Percentiles rank a stretch among this genome's conserved stretches.
Conservation (phyloP, 1,140 invertebrate species). For the Penaeus indicus region DNA sequence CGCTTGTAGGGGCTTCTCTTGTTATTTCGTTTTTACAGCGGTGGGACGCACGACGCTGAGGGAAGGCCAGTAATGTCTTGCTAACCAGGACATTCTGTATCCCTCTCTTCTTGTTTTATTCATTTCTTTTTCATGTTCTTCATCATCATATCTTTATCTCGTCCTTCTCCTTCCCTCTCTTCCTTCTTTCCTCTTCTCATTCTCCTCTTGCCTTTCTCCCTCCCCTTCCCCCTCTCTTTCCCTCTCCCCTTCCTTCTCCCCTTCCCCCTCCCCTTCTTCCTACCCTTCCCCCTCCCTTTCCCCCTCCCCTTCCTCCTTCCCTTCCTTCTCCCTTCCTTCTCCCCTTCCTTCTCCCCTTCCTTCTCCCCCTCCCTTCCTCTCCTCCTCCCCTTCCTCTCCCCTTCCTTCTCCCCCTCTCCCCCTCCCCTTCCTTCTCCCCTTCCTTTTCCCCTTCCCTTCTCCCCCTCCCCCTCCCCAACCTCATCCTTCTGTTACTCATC, state of each 20-base stretch:
- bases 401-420: background rate
- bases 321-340: background rate
- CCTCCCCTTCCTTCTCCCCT: background rate
- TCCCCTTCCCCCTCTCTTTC: background rate
- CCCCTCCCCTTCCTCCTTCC: background rate
- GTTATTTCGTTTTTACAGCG: too few relatives aligned
- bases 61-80: too few relatives aligned
- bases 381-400: background rate
- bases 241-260: background rate
- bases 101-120: too few relatives aligned
- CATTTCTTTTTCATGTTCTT: too few relatives aligned
- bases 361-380: background rate
- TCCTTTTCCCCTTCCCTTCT: background rate
- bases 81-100: too few relatives aligned
- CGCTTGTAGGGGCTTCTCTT: too few relatives aligned
- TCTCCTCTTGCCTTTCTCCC: conserved; percentile 5
- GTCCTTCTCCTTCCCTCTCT: too few relatives aligned
- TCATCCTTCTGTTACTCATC: too few relatives aligned
- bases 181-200: background rate
- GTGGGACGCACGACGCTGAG: too few relatives aligned
- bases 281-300: background rate
- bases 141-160: too few relatives aligned
- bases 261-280: background rate
- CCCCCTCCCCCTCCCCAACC: too few relatives aligned
- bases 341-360: background rate